Conservation (phyloP, 1,140 invertebrate genomes). For the Psix sp. region DNA sequence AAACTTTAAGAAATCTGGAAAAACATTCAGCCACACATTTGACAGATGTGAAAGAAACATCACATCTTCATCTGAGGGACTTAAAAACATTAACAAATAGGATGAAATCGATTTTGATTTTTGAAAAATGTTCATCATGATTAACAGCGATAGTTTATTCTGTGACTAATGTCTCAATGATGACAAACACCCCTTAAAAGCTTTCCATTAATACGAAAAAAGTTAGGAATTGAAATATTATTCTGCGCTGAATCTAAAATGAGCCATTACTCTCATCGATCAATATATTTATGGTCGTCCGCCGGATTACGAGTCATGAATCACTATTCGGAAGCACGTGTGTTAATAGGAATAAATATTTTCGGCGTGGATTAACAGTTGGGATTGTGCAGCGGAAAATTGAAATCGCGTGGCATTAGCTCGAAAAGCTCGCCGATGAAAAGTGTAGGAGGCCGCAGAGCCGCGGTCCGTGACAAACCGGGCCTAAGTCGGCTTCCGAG, state of each 20-base stretch:
- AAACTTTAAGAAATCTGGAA: too few species aligned
- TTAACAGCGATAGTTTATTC: too few species aligned
- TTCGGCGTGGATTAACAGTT: slow-evolving; percentile 26
- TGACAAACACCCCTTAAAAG: slow-evolving; percentile 14
- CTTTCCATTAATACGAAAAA: slow-evolving; percentile 1
- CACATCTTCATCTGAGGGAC: too few species aligned
- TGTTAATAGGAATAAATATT: slow-evolving; percentile 50
- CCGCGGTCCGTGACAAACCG: slow-evolving; percentile 45
- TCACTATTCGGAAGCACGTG: slow-evolving; percentile 49
- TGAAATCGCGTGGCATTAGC: slow-evolving; percentile 35
- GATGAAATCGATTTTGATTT: too few species aligned
- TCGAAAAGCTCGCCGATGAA: slow-evolving; percentile 6
- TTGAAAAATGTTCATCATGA: too few species aligned
- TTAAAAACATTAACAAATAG: too few species aligned
- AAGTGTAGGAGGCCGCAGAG: slow-evolving; percentile 12
- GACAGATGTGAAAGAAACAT: too few species aligned
- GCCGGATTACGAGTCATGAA: slow-evolving; percentile 23
- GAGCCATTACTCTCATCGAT: slow-evolving; percentile 20
- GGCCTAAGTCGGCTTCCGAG: slow-evolving; percentile 61
- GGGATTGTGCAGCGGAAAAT: slow-evolving; percentile 40
- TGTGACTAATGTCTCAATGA: background rate
- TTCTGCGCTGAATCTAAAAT: slow-evolving; percentile 19
- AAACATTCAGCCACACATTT: too few species aligned
- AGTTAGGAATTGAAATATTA: slow-evolving; percentile 28
- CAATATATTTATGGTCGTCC: slow-evolving; percentile 32